Evolutionary conservation across 2,797 vertebrate species (phyloP), one percentile per base, ranked within the genome.

Genomic region (Limnodromus scolopaceus): DNA sequence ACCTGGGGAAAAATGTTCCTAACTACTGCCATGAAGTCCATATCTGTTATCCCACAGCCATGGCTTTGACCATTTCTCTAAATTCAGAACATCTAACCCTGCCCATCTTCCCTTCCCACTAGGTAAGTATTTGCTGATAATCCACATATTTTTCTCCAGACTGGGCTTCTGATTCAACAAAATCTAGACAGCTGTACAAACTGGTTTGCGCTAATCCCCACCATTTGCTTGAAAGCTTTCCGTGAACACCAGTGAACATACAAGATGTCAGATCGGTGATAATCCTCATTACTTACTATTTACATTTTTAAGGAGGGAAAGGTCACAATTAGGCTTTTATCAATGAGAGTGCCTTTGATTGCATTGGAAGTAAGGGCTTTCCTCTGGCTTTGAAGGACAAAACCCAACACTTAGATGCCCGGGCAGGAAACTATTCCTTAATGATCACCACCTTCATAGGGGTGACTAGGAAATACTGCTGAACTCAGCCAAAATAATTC

Each of bases 171-270:
- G 92, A 95, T 86, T 48, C 64, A 95, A 79, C 25, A 60, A 88
- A 81, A 68, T 58, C 64, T 61, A 66, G 90, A 77, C 90, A 96
- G 93, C 93, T 94, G 90, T 81, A 93, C 88, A 95, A 96, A 95
- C 58, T 68, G 49, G 57, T 85, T 94, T 92, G 61, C 3, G 4
- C 12, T 97, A 97, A 97, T 95, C 87, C 74, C 51, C 61, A 60
- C 36, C 4, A 43, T 84, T 93, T 90, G 65, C 60, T 71, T 63
- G 66, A 92, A 94, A 92, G 93, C 54, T 65, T 96, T 84, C 63
- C 7, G 6, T 2, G 34, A 96, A 84, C 3, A 22, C 32, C 81
- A 91, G 77, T 1, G 11, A 92, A 53, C 28, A 18, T 2, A 49
- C 10, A 39, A 96, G 57, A 49, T 80, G 66, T 72, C 86, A 96